Base-by-base conservation (phyloP, 1,140 invertebrate genomes). In the Pollicipes pollicipes region DNA sequence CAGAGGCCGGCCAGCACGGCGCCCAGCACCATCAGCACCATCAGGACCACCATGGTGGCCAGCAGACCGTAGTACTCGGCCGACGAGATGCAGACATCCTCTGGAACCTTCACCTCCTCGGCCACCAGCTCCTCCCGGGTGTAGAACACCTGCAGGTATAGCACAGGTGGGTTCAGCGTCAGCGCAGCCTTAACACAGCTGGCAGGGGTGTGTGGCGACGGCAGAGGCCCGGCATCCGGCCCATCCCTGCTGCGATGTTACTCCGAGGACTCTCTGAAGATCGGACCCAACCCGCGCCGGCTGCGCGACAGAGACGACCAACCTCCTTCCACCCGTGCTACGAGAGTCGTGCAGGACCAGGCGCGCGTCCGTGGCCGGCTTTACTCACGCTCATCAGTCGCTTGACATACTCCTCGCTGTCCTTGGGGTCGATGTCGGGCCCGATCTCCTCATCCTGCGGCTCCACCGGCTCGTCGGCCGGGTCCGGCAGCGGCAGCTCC, bases 321-420 rank as follows among this genome's bases (percentile, higher is more conserved):
- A n/a, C n/a, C n/a, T n/a, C n/a, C n/a, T n/a, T n/a, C n/a, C n/a
- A n/a, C n/a, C n/a, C n/a, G n/a, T n/a, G n/a, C n/a, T n/a, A n/a
- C n/a, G n/a, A n/a, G n/a, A n/a, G n/a, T n/a, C n/a, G n/a, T n/a
- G n/a, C n/a, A n/a, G n/a, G n/a, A n/a, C n/a, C n/a, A n/a, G n/a
- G n/a, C n/a, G n/a, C n/a, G n/a, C n/a, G n/a, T n/a, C n/a, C n/a
- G n/a, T n/a, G 17, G 35, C 35, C 35, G 35, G 17, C 35, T 4
- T 4, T n/a, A 66, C 76, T 72, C 79, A 90, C 90, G 82, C 90
- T 88, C 71, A 91, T 91, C 88, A 92, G 90, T 82, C 91, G 89
- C 73, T 88, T 81, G 24, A 93, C 89, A 78, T 88, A 88, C 77
- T 91, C 82, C 79, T 86, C 79, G 77, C 79, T 78, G 28, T 70